Evolutionary conservation across 2,888 invertebrate genomes (phyloP).

Genomic region (Synergus japonicus): DNA sequence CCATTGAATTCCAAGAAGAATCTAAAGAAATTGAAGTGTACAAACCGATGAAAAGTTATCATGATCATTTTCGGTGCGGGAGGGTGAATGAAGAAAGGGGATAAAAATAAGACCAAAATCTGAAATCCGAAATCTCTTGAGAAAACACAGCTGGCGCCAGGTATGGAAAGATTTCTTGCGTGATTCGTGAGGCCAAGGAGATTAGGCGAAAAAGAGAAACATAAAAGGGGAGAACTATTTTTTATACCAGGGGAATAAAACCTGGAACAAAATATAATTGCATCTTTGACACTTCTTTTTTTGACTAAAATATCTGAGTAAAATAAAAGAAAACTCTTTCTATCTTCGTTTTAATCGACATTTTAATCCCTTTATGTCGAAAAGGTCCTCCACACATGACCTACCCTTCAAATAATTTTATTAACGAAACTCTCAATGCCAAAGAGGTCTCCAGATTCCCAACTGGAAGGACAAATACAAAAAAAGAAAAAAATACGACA

Average conservation of each 20-base stretch:
- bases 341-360: background rate
- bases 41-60: background rate
- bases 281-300: background rate
- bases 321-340: no score
- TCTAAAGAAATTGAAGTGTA: background rate
- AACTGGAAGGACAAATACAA: constrained; percentile 35
- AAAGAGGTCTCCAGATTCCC: background rate
- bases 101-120: constrained; percentile 54
- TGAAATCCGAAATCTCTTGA: constrained; percentile 70
- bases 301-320: background rate
- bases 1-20: background rate
- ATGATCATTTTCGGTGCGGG: constrained; percentile 12
- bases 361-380: background rate
- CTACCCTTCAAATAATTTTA: constrained; percentile 4
- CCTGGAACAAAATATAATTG: background rate
- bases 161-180: constrained; percentile 46
- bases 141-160: constrained; percentile 72
- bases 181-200: constrained; percentile 9
- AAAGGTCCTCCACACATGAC: background rate
- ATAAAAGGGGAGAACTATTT: constrained; percentile 46
- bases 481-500: constrained; percentile 49
- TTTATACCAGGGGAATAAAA: constrained; percentile 45
- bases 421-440: constrained; percentile 39
- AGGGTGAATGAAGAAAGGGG: constrained; percentile 35
- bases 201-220: constrained; percentile 42